Percentiles rank a stretch among this genome's conserved stretches.
Conservation (phyloP, 2,888 invertebrate genomes). For the Chrysolina americana region DNA sequence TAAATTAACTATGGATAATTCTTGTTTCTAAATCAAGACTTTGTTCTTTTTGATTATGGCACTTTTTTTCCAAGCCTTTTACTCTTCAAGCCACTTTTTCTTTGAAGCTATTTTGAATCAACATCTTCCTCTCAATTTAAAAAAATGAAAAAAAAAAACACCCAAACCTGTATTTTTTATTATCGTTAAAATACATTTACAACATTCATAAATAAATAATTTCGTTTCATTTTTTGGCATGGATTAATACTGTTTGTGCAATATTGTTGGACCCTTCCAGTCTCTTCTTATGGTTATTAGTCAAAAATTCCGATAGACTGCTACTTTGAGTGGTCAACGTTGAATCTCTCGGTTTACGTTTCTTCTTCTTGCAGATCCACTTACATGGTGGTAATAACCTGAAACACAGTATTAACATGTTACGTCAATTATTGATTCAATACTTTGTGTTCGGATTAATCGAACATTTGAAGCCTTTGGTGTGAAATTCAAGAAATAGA, state of each 20-base stretch:
- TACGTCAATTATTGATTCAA: no score
- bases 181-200: constrained; percentile 17
- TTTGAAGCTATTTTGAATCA: no score
- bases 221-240: constrained; percentile 50
- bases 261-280: constrained; percentile 50
- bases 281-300: constrained; percentile 55
- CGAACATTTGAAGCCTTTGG: no score
- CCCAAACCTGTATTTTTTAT: background rate
- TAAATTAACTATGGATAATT: no score
- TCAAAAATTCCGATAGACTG: constrained; percentile 62
- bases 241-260: constrained; percentile 56
- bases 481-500: no score
- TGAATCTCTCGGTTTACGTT: constrained; percentile 61
- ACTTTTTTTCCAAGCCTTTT: no score
- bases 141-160: no score
- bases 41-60: no score
- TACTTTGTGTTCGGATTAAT: no score
- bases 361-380: constrained; percentile 60
- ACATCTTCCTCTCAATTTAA: no score
- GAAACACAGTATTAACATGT: constrained; percentile 37
- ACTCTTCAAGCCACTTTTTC: no score
- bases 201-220: constrained; percentile 40
- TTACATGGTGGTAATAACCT: constrained; percentile 62
- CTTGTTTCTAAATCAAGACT: no score
- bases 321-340: constrained; percentile 72